Evolutionary conservation across 2,888 invertebrate species (phyloP).

Genomic region (Entomobrya multifasciata): DNA sequence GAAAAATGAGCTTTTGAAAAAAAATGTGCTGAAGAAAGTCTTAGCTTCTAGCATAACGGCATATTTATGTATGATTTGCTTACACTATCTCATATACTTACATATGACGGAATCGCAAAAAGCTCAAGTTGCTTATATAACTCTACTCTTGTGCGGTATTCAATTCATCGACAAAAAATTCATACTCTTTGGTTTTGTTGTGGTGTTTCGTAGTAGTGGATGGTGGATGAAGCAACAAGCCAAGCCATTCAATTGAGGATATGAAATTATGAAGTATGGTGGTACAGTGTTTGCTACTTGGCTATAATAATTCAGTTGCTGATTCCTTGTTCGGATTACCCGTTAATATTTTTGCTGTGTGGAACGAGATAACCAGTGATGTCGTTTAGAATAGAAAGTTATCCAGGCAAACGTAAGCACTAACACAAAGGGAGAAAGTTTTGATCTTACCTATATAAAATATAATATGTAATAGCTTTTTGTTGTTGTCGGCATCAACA

Average conservation of each 20-base stretch:
- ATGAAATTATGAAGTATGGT: no score
- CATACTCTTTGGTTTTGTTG: not conserved
- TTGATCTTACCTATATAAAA: conserved; percentile 69
- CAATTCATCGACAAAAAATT: conserved; percentile 39
- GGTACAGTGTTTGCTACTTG: no score
- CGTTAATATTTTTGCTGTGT: conserved; percentile 63
- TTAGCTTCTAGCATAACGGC: no score
- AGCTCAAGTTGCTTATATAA: conserved; percentile 6
- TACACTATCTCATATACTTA: not conserved
- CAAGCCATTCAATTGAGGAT: not conserved
- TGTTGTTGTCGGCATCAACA: conserved; percentile 52
- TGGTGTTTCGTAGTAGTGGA: no score
- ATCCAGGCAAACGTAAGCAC: conserved; percentile 58
- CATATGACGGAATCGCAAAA: not conserved
- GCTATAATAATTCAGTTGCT: conserved; percentile 50
- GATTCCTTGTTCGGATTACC: conserved; percentile 64
- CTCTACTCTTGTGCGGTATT: conserved; percentile 35
- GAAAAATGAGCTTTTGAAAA: conserved; percentile 53
- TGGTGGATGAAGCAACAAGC: conserved; percentile 52
- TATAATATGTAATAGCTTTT: conserved; percentile 55
- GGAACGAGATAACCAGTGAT: conserved; percentile 62
- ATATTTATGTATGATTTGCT: not conserved
- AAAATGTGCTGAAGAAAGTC: not conserved
- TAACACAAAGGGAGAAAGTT: conserved; percentile 34
- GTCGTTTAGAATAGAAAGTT: conserved; percentile 50